phyloP scores from a whole-genome alignment of 2,113 vertebrate genomes.

The Lampris incognitus region DNA sequence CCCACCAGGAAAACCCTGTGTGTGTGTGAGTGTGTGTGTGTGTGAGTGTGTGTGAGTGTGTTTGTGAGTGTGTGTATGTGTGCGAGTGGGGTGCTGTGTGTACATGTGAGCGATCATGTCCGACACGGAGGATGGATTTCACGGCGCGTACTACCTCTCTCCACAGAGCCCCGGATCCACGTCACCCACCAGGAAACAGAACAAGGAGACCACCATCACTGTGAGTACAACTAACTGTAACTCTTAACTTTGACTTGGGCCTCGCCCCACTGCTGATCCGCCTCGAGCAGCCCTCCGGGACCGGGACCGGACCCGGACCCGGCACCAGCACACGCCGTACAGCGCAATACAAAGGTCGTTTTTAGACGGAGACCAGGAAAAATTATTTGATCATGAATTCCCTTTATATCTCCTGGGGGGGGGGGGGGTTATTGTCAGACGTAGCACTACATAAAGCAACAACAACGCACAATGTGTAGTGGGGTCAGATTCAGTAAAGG shows the following conservation, averaged over 20 bases:
- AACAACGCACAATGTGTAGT: too few species aligned
- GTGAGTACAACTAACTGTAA: conserved; percentile 79
- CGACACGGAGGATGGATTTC: conserved; percentile 80
- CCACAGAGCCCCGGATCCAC: conserved; percentile 87
- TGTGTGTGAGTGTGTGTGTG: conserved; percentile 9
- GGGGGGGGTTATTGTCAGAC: too few species aligned
- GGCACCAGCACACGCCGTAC: too few species aligned
- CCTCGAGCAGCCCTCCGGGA: neutral
- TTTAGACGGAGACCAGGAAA: too few species aligned
- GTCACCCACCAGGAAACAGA: conserved; percentile 86
- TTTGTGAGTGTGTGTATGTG: conserved; percentile 27
- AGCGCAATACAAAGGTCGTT: too few species aligned
- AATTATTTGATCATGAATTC: too few species aligned
- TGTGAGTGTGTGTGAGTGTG: neutral
- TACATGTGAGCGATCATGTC: conserved; percentile 67
- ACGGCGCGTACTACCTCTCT: conserved; percentile 81
- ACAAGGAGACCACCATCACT: conserved; percentile 87
- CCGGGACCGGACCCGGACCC: neutral
- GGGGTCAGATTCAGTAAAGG: too few species aligned
- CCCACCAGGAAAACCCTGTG: conserved; percentile 30
- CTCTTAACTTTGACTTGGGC: conserved; percentile 23
- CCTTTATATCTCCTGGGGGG: too few species aligned
- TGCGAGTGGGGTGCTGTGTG: conserved; percentile 33
- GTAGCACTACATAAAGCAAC: too few species aligned
- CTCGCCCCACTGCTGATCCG: conserved; percentile 1